Evolutionary conservation across 2,888 invertebrate species (phyloP).

Genomic region (Pandemis heparana): DNA sequence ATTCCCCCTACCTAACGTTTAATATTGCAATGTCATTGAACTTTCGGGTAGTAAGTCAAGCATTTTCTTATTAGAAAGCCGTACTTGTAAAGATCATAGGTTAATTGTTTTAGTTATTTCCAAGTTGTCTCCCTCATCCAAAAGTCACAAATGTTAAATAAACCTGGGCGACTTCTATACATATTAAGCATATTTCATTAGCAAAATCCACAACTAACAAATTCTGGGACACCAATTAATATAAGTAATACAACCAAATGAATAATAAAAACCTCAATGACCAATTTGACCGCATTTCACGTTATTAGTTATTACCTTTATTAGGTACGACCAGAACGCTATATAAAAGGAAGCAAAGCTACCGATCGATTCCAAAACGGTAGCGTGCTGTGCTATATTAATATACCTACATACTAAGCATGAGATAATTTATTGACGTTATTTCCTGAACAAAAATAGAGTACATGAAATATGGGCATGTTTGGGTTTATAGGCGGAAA

Average conservation of each 20-base stretch:
- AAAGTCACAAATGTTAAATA: no score
- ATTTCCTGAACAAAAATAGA: conserved; percentile 30
- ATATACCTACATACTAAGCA: conserved; percentile 18
- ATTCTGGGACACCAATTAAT: not conserved
- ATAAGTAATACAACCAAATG: no score
- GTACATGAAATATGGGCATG: conserved; percentile 24
- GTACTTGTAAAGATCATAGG: not conserved
- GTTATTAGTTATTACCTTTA: not conserved
- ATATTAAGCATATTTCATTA: no score
- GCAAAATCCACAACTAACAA: no score
- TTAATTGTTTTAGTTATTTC: no score
- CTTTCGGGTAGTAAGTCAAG: not conserved
- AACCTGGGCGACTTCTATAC: no score
- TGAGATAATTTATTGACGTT: conserved; percentile 38
- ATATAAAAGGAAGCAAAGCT: conserved; percentile 51
- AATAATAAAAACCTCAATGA: not conserved
- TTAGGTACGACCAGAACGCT: conserved; percentile 40
- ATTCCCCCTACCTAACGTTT: not conserved
- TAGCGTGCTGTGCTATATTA: conserved; percentile 43
- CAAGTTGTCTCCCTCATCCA: no score
- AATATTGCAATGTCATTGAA: not conserved
- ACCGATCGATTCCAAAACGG: conserved; percentile 47
- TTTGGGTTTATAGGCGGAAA: conserved; percentile 18
- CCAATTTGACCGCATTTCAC: not conserved
- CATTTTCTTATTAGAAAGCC: not conserved